Conservation (phyloP, 1,140 invertebrate species). For the Macrostomum lignano region DNA sequence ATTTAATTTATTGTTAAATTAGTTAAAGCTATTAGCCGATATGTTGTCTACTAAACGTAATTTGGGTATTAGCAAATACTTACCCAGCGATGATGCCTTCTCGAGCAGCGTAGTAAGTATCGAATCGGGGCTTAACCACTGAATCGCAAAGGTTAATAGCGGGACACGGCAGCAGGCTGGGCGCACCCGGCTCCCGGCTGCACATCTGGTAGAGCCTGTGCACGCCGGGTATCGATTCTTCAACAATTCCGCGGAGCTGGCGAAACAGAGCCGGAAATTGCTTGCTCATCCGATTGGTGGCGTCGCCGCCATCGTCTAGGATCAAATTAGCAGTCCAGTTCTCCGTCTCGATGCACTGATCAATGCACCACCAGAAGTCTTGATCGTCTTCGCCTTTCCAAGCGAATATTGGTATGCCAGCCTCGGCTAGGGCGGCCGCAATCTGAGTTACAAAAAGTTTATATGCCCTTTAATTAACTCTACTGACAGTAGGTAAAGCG, state of each 20-base stretch:
- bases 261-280: constrained; percentile 80
- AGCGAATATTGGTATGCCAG: constrained; percentile 57
- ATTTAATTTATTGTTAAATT: no score
- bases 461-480: no score
- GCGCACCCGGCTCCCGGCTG: constrained; percentile 48
- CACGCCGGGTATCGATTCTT: constrained; percentile 85
- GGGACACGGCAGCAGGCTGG: constrained; percentile 63
- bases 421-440: constrained; percentile 69
- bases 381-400: constrained; percentile 85
- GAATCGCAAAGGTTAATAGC: constrained; percentile 98
- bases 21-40: no score
- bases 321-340: constrained; percentile 81
- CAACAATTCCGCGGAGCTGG: constrained; percentile 79
- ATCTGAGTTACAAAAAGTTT: no score
- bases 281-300: constrained; percentile 79
- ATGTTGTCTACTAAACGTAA: no score
- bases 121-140: constrained; percentile 45
- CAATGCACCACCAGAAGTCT: constrained; percentile 96
- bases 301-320: constrained; percentile 80
- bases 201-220: constrained; percentile 85
- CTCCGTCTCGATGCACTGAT: constrained; percentile 61
- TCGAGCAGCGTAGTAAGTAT: background rate
- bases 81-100: constrained; percentile 1
- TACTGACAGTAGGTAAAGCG: no score
- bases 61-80: no score